Conservation (phyloP, 2,797 vertebrate species). For the Austrolebias charrua region DNA sequence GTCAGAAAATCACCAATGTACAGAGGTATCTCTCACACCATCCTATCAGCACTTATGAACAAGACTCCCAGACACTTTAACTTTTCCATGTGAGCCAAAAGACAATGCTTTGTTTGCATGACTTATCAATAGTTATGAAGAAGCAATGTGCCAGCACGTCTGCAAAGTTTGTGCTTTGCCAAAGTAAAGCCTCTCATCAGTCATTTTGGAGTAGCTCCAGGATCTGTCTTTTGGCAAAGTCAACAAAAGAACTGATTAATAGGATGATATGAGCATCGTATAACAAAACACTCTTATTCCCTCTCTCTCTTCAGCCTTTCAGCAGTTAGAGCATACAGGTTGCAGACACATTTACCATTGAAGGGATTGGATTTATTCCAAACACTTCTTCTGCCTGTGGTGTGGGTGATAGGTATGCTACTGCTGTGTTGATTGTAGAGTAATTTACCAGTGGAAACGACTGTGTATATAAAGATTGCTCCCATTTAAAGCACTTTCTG, state of each 20-base stretch:
- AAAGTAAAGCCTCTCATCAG: slow-evolving; percentile 19
- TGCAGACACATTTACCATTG: slow-evolving; percentile 14
- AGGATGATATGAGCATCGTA: not conserved
- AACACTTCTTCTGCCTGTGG: not conserved
- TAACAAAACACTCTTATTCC: not conserved
- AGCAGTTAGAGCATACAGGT: not conserved
- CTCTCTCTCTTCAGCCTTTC: not conserved
- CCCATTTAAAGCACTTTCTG: not conserved
- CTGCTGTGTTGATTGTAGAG: not conserved
- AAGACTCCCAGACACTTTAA: too few relatives aligned
- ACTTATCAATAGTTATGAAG: slow-evolving; percentile 24
- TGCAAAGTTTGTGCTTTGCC: slow-evolving; percentile 17
- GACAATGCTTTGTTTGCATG: slow-evolving; percentile 21
- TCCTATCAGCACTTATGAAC: too few relatives aligned
- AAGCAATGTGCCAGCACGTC: slow-evolving; percentile 14
- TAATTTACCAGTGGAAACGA: not conserved
- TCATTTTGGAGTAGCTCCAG: slow-evolving; percentile 14
- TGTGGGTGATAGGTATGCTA: not conserved
- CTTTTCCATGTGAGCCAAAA: slow-evolving; percentile 3
- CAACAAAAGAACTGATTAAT: slow-evolving; percentile 9
- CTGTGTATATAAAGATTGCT: not conserved
- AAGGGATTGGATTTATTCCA: slow-evolving; percentile 1
- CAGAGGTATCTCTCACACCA: too few relatives aligned
- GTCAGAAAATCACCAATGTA: too few relatives aligned
- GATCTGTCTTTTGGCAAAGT: slow-evolving; percentile 16